A percentile compares a stretch with the other conserved stretches of the same genome.
These are phyloP conservation scores for Idaea dimidiata DNA, from an alignment of 2,888 invertebrate species.

Conservation along the genomic window DNA sequence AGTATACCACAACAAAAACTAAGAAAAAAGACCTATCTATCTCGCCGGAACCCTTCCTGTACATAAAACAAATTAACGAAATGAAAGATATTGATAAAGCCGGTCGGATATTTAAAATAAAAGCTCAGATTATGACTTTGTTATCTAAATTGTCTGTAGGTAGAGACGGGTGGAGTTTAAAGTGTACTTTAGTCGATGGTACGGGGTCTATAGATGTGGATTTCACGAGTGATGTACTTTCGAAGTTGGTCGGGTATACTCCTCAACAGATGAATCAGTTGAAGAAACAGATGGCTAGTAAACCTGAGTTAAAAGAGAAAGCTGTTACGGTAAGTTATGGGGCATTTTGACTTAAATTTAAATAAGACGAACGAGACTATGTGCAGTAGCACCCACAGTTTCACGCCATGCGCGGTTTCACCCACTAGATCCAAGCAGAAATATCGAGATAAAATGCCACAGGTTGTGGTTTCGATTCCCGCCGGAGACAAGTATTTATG, in stretches of 20 bases:
- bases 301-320: constrained; percentile 58
- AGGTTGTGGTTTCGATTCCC: no score
- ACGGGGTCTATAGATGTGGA: constrained; percentile 77
- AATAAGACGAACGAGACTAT: no score
- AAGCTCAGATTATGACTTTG: constrained; percentile 78
- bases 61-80: constrained; percentile 69
- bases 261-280: constrained; percentile 69
- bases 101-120: constrained; percentile 75
- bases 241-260: constrained; percentile 71
- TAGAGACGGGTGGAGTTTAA: constrained; percentile 77
- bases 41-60: constrained; percentile 61
- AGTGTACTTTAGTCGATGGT: constrained; percentile 80
- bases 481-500: no score
- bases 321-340: constrained; percentile 51
- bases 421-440: no score
- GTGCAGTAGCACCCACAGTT: no score
- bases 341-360: no score
- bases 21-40: no score
- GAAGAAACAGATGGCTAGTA: constrained; percentile 56
- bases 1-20: constrained; percentile 20
- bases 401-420: no score
- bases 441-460: no score
- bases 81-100: constrained; percentile 45
- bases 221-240: constrained; percentile 79
- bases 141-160: constrained; percentile 78